Base-by-base conservation (phyloP, 2,888 invertebrate genomes). In the Heteromyza rotundicornis region DNA sequence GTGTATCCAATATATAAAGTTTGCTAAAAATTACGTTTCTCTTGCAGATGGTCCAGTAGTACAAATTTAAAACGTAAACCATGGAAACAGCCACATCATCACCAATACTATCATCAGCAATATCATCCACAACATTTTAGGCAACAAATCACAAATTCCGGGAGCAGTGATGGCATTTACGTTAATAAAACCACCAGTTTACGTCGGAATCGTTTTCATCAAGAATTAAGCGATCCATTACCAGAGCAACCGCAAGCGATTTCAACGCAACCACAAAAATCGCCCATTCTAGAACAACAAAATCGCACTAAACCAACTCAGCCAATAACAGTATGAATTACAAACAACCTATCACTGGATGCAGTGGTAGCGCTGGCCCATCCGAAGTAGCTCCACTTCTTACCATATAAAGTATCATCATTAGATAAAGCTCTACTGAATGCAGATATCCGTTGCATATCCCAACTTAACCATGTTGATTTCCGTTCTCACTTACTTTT, bases 21-120 rank as follows among this genome's bases (percentile, higher is more conserved):
- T 50, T 20, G 2, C 19, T 19, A 19, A 50, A 50, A 1, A 20
- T 53, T 19, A 12, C 27, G 8, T 47, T 22, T 35, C 22, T 55
- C 32, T 16, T 23, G 7, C 60, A 76, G 73, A 59, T 73, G 74
- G 74, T 64, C 72, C 35, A 51, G 55, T 51, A 72, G 71, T 59
- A 68, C 71, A 17, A 75, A 74, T 59, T 64, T 73, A 19, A 75
- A 78, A 64, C 70, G 78, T 58, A 78, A 78, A 68, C 68, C 71
- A 19, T 77, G 77, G 77, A 74, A 76, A 23, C 76, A 77, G 59
- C 68, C 74, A 49, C 68, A 72, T 19, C 68, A 71, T 10, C 71
- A 78, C 22, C 67, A 58, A 16, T 55, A 63, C 19, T 59, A 61
- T 7, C 60, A 58, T 19, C 62, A 62, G 32, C 62, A 54, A 49